phyloP scores from a whole-genome alignment of 2,888 invertebrate genomes.

The Chorisops tibialis region DNA sequence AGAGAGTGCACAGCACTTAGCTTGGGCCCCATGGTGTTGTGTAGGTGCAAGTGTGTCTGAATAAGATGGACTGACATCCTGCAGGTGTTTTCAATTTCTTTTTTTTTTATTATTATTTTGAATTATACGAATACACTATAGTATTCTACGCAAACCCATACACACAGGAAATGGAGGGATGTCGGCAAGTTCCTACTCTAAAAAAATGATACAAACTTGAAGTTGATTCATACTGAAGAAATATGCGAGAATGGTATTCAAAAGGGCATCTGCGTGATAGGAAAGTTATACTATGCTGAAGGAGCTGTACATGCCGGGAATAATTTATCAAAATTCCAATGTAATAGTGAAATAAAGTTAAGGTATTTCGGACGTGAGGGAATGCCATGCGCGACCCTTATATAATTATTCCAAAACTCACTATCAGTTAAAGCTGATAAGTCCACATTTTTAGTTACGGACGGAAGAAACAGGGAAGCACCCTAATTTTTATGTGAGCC shows the following conservation, averaged over 20 bases:
- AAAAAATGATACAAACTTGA: background rate
- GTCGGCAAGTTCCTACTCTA: background rate
- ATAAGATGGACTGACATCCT: background rate
- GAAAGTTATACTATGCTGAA: too few species aligned
- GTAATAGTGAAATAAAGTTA: background rate
- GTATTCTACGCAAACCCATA: background rate
- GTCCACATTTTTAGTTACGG: too few species aligned
- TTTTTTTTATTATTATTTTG: too few species aligned
- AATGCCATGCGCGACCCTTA: too few species aligned
- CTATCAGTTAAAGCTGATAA: too few species aligned
- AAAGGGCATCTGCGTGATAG: background rate
- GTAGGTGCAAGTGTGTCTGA: too few species aligned
- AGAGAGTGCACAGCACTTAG: too few species aligned
- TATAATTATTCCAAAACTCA: too few species aligned
- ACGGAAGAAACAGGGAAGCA: too few species aligned
- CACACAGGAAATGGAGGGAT: background rate
- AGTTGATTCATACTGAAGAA: background rate
- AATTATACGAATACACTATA: background rate
- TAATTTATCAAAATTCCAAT: slow-evolving; percentile 4
- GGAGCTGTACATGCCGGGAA: too few species aligned
- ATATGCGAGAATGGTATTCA: background rate
- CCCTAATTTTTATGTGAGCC: too few species aligned
- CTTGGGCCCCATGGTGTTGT: too few species aligned
- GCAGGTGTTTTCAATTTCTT: slow-evolving; percentile 3
- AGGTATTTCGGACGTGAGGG: background rate